Evolutionary conservation across 2,888 invertebrate genomes (phyloP), one percentile per base, ranked within the genome.

Genomic region (Melieria omissa): DNA sequence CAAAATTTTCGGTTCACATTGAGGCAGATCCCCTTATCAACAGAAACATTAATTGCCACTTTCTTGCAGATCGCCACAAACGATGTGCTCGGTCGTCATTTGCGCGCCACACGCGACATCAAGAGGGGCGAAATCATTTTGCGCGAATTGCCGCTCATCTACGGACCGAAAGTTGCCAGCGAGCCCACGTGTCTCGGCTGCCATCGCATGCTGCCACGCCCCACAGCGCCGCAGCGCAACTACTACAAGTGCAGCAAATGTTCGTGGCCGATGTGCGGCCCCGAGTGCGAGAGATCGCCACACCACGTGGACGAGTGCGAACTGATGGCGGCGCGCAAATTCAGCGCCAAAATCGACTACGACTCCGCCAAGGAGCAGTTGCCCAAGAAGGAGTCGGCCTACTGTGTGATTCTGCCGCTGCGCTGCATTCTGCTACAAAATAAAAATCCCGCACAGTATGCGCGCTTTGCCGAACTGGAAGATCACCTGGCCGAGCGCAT

Each of bases 211-310:
- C 88, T 84, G 29, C 42, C 76, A 86, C 87, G 60, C 75, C 85
- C 74, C 5, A 61, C 14, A 5, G 72, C 74, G 29, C 76, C 75
- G 0, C 47, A 61, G 3, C 65, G n/a, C 0, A 89, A 90, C 78
- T 90, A 88, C 72, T 89, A 90, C 77, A 89, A 89, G 81, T 92
- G 92, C 80, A 84, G 88, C 0, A 86, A 86, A 12, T 93, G 93
- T 80, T 88, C 89, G 14, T 93, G 93, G 93, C 93, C 93, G 0
- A 84, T 93, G 86, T 93, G 93, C 79, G 88, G 89, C 3, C 82
- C 85, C 0, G 83, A 88, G 46, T 93, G 93, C 81, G 90, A 91
- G 80, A 86, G 86, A 49, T 87, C 89, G 12, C 83, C 88, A 0
- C 78, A 87, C 3, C 93, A 93, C 78, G 83, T 87, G 74, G 88